Evolutionary conservation across 2,888 invertebrate species (phyloP).

Genomic region (Apocheima hispidaria): DNA sequence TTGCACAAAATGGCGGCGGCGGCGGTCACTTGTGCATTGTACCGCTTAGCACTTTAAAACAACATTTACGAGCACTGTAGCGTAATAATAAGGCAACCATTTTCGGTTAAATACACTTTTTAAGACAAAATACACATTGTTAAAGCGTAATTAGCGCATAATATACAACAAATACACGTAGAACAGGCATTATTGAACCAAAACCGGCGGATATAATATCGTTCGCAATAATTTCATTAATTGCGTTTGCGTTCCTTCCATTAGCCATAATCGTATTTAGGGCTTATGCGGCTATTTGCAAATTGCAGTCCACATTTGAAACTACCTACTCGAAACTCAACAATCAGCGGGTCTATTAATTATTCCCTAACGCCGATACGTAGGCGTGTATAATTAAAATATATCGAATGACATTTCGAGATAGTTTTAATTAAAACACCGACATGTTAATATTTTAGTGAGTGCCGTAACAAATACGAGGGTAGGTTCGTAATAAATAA

Average conservation of each 20-base stretch:
- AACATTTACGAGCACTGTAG: constrained; percentile 61
- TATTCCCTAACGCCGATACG: constrained; percentile 23
- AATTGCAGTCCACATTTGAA: constrained; percentile 34
- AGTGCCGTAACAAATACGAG: constrained; percentile 45
- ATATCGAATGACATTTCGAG: constrained; percentile 31
- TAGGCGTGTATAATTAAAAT: constrained; percentile 31
- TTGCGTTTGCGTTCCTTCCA: constrained; percentile 50
- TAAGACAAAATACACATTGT: constrained; percentile 7
- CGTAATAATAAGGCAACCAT: constrained; percentile 47
- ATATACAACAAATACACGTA: constrained; percentile 3
- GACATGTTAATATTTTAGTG: constrained; percentile 29
- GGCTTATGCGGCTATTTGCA: constrained; percentile 49
- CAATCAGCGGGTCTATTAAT: constrained; percentile 32
- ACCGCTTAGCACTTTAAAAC: constrained; percentile 47
- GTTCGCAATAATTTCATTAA: constrained; percentile 54
- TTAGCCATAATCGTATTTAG: constrained; percentile 54
- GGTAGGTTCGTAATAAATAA: constrained; percentile 66
- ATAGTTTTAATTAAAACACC: constrained; percentile 32
- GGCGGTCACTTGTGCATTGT: constrained; percentile 66
- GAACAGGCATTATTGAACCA: constrained; percentile 36
- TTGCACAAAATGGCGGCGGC: constrained; percentile 71
- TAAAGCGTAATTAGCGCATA: constrained; percentile 2
- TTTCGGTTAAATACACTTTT: constrained; percentile 7
- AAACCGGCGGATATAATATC: constrained; percentile 50
- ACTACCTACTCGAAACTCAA: constrained; percentile 38